Conservation (phyloP, 1,140 invertebrate species). For the Brachionus rubens region DNA sequence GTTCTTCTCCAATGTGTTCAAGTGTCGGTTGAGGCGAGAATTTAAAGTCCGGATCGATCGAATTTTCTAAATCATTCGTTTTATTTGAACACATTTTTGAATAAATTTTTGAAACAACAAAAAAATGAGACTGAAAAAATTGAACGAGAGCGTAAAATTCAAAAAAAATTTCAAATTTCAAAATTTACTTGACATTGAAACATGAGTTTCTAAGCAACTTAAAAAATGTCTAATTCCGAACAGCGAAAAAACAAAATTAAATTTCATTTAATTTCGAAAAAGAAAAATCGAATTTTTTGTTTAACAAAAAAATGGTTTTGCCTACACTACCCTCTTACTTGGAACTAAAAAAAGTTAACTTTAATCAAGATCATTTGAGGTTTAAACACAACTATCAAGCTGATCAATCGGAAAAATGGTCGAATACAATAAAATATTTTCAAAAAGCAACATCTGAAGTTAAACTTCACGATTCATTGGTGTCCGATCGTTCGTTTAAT, state of each 20-base stretch:
- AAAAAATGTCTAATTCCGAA: background rate
- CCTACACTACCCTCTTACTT: slow-evolving; percentile 33
- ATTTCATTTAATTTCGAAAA: background rate
- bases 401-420: slow-evolving; percentile 17
- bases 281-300: background rate
- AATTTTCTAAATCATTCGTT: background rate
- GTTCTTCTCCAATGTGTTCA: background rate
- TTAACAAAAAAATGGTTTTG: slow-evolving; percentile 24
- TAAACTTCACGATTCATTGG: slow-evolving; percentile 5
- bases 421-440: slow-evolving; percentile 40
- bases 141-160: background rate
- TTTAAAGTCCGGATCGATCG: background rate
- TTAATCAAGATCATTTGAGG: slow-evolving; percentile 20
- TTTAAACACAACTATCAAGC: background rate
- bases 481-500: slow-evolving; percentile 31
- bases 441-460: slow-evolving; percentile 34
- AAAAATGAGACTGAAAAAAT: background rate
- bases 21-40: slow-evolving; percentile 11
- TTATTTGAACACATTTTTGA: slow-evolving; percentile 31
- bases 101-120: no score
- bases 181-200: slow-evolving; percentile 4
- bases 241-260: background rate
- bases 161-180: slow-evolving; percentile 1
- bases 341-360: slow-evolving; percentile 33
- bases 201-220: slow-evolving; percentile 21